phyloP scores from a whole-genome alignment of 2,888 invertebrate species.

The Muscina levida region DNA sequence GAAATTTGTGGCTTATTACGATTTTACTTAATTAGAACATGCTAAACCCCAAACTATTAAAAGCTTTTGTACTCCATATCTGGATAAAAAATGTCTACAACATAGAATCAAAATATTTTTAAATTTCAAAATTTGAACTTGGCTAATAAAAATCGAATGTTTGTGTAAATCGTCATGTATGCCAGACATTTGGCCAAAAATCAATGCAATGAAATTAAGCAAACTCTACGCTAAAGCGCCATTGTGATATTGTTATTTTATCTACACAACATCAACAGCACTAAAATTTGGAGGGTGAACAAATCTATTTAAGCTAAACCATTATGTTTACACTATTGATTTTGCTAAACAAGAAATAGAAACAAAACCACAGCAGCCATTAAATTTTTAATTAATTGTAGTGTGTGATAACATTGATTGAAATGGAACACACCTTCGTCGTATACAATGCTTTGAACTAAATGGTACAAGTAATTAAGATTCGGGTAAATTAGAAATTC shows the following conservation, averaged over 20 bases:
- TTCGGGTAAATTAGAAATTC: no score
- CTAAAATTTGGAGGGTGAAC: background rate
- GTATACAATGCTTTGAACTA: no score
- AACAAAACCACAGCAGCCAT: background rate
- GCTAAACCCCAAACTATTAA: no score
- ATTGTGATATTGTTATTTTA: background rate
- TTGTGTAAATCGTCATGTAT: background rate
- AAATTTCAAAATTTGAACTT: background rate
- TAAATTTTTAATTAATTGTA: constrained; percentile 8
- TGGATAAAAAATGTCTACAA: background rate
- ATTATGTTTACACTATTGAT: constrained; percentile 1
- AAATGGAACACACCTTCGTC: constrained; percentile 4
- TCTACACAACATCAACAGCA: no score
- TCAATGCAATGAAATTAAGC: background rate
- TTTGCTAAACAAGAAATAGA: constrained; percentile 10
- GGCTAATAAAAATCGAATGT: constrained; percentile 22
- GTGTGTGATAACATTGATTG: constrained; percentile 7
- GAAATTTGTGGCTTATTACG: no score
- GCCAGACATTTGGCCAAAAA: constrained; percentile 12
- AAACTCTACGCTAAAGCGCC: background rate
- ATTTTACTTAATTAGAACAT: no score
- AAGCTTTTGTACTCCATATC: no score
- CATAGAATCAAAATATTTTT: background rate
- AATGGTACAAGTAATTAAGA: no score
- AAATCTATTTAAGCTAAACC: background rate